phyloP scores from a whole-genome alignment of 2,888 invertebrate species.

The Keiferia lycopersicella region DNA sequence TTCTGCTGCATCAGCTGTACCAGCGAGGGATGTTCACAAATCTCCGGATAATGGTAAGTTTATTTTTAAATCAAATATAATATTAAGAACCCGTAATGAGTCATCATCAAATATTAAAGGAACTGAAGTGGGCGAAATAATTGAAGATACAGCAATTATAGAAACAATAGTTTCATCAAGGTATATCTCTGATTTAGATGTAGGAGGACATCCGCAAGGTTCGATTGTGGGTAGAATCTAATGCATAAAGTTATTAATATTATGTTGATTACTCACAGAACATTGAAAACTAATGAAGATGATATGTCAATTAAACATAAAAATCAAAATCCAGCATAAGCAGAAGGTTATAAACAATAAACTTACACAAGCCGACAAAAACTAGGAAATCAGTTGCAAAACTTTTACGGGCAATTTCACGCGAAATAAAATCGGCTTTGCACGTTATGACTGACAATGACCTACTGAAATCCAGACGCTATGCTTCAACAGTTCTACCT shows the following conservation, averaged over 20 bases:
- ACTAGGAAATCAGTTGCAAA: slow-evolving; percentile 62
- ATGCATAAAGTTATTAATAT: slow-evolving; percentile 3
- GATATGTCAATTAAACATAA: background rate
- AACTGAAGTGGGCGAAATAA: background rate
- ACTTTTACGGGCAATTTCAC: slow-evolving; percentile 72
- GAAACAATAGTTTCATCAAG: slow-evolving; percentile 8
- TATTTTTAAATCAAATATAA: slow-evolving; percentile 20
- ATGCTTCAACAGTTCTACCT: slow-evolving; percentile 6
- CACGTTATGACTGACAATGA: slow-evolving; percentile 71
- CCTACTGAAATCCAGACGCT: slow-evolving; percentile 53
- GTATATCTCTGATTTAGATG: background rate
- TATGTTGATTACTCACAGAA: background rate
- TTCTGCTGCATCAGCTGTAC: slow-evolving; percentile 64
- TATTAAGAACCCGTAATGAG: background rate
- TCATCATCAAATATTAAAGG: background rate
- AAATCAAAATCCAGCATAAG: background rate
- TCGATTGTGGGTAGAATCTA: slow-evolving; percentile 6
- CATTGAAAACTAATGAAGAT: slow-evolving; percentile 1
- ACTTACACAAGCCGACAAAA: slow-evolving; percentile 63
- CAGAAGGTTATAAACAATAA: slow-evolving; percentile 47
- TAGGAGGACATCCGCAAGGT: slow-evolving; percentile 15
- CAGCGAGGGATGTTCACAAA: slow-evolving; percentile 57
- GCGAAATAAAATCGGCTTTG: slow-evolving; percentile 57
- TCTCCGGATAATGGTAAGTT: slow-evolving; percentile 61
- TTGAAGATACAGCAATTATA: background rate